Evolutionary conservation across 64 coral and sea anemone species (phyloP).

Genomic region (Orbicella faveolata): DNA sequence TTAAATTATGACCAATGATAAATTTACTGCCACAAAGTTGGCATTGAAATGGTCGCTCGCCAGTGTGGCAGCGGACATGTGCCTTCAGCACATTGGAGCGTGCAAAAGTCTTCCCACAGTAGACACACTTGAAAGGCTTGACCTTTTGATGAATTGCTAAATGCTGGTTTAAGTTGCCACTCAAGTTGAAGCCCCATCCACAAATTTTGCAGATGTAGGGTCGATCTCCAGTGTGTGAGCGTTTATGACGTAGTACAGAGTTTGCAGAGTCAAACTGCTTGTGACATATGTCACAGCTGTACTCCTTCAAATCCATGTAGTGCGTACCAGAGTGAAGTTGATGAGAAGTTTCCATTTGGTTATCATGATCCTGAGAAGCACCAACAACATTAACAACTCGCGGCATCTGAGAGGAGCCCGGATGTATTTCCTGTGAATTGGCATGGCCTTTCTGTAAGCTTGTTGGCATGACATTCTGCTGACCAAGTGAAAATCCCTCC

Average conservation of each 20-base stretch:
- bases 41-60: constrained; percentile 87
- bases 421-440: constrained; percentile 1
- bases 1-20: constrained; percentile 87
- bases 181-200: constrained; percentile 86
- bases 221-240: constrained; percentile 82
- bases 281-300: constrained; percentile 74
- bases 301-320: constrained; percentile 13
- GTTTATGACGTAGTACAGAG: constrained; percentile 76
- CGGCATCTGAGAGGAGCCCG: constrained; percentile 5
- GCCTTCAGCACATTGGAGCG: constrained; percentile 89
- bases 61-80: constrained; percentile 85
- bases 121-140: constrained; percentile 91
- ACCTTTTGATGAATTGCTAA: constrained; percentile 90
- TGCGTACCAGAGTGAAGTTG: not conserved
- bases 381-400: constrained; percentile 15
- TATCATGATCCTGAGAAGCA: constrained; percentile 9
- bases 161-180: constrained; percentile 87
- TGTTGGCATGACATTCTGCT: constrained; percentile 13
- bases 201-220: constrained; percentile 93
- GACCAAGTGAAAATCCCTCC: not conserved
- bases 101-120: constrained; percentile 91
- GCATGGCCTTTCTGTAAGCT: constrained; percentile 6
- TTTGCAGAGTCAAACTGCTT: constrained; percentile 80
- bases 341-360: not conserved
- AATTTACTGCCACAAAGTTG: constrained; percentile 90